phyloP scores from a whole-genome alignment of 2,888 invertebrate genomes.

The Dexiosoma caninum region DNA sequence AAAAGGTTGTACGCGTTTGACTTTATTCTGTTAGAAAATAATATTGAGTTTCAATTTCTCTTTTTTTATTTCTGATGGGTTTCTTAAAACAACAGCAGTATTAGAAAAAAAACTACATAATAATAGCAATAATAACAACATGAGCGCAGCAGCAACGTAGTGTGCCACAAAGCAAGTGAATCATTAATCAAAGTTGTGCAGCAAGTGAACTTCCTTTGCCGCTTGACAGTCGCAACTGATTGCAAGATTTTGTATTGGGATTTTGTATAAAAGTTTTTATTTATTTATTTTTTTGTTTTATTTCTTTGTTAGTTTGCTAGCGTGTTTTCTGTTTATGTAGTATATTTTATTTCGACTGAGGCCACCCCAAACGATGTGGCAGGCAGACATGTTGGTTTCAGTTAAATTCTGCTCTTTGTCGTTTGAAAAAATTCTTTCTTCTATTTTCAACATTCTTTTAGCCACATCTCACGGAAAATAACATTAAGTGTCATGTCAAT shows the following conservation, averaged over 20 bases:
- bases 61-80: slow-evolving; percentile 66
- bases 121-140: slow-evolving; percentile 34
- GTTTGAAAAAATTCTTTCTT: slow-evolving; percentile 24
- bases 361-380: slow-evolving; percentile 62
- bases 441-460: slow-evolving; percentile 48
- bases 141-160: slow-evolving; percentile 66
- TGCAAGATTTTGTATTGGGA: slow-evolving; percentile 75
- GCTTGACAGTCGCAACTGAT: slow-evolving; percentile 77
- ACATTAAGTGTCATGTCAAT: slow-evolving; percentile 65
- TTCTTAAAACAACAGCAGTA: slow-evolving; percentile 66
- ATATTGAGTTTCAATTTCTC: not conserved
- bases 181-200: slow-evolving; percentile 78
- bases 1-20: not conserved
- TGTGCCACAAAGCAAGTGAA: slow-evolving; percentile 73
- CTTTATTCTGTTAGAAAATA: not conserved
- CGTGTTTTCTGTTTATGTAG: not conserved
- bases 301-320: slow-evolving; percentile 7
- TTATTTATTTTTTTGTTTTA: slow-evolving; percentile 60
- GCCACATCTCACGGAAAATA: slow-evolving; percentile 50
- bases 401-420: slow-evolving; percentile 19
- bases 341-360: slow-evolving; percentile 35
- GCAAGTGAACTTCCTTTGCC: slow-evolving; percentile 77
- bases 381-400: slow-evolving; percentile 52
- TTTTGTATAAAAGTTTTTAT: slow-evolving; percentile 68
- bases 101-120: slow-evolving; percentile 39